Evolutionary conservation across 2,113 vertebrate genomes (phyloP), one percentile per base, ranked within the genome.

Genomic region (Dasyornis broadbenti): DNA sequence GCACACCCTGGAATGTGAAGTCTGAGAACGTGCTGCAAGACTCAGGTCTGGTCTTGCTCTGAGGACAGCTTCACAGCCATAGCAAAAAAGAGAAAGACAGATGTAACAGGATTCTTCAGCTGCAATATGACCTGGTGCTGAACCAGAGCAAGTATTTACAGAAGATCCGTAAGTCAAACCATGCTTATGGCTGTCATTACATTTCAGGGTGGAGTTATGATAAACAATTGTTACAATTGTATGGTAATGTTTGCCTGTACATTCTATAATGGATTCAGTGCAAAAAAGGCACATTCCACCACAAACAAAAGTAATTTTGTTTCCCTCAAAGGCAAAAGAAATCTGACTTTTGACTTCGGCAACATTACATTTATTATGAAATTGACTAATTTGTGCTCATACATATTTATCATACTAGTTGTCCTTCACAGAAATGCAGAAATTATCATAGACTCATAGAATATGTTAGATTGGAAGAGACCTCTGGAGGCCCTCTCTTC

Each of bases 101-200:
- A 88, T 53, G 60, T 63, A 94, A 91, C 2, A 45, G 21, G 52
- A 73, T 78, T 84, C 88, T 77, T 92, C 0, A 1, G 71, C 68
- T 89, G 52, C 68, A 81, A 1, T 30, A 52, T 85, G 87, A 95
- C 93, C 90, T 86, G 42, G 85, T 94, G 65, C 75, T 95, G 92
- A 95, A 96, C 94, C 85, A 70, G 59, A 95, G 56, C 53, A 93
- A 92, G 54, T 92, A 83, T 96, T 94, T 93, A 71, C 87, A 86
- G 53, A 85, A 76, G 66, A 87, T 70, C 47, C 0, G 0, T 70
- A 91, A 88, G 50, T 82, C 47, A 80, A 85, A 86, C 47, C 42
- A 37, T 54, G 72, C 63, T 80, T 72, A 57, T 15, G 22, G 60
- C 37, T 86, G 68, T 78, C 85, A 64, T 70, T 91, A 78, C 18